Base-by-base conservation (phyloP, 2,113 vertebrate species). In the Dromiciops gliroides region DNA sequence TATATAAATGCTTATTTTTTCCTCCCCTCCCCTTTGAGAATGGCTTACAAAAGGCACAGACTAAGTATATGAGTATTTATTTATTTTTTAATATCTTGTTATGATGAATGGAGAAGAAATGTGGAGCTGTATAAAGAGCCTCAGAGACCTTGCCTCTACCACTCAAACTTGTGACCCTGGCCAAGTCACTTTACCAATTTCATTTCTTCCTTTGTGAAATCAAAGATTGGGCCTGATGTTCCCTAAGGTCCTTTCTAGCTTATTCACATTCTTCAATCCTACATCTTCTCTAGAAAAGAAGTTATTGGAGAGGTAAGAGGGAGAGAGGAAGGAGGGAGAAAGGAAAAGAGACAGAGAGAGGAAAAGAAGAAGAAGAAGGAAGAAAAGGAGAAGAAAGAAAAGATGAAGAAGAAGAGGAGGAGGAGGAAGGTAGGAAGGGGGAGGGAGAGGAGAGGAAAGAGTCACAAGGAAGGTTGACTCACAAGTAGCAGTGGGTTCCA, bases 381-480 rank as follows among this genome's bases (percentile, higher is more conserved):
- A 25, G 24, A 56, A 2, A 0, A 28, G 31, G 12, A 67, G 4
- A 16, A 5, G 16, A 5, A 60, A 9, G 31, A 67, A 6, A 8
- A 37, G 31, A 3, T 31, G 28, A 11, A 37, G 3, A 37, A 28
- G 12, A 8, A 19, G 4, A 1, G 19, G 11, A 28, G 28, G 3
- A 16, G 1, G 37, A 31, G 1, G 12, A 67, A 2, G 16, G 37
- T 0, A 0, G 25, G 25, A 25, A 56, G 52, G 8, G 6, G 24
- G 24, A 53, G 25, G 25, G 26, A 6, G 6, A 53, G 8, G 52
- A 53, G 25, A 52, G 23, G 24, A 25, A 52, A 7, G 24, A 7
- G 7, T 83, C 67, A 83, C 19, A 22, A 83, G 19, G 19, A 83
- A 83, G 60, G 6, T 44, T 83, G 67, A 44, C 67, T 44, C n/a